Conservation (phyloP, 1,140 invertebrate genomes). For the Cephus cinctus region DNA sequence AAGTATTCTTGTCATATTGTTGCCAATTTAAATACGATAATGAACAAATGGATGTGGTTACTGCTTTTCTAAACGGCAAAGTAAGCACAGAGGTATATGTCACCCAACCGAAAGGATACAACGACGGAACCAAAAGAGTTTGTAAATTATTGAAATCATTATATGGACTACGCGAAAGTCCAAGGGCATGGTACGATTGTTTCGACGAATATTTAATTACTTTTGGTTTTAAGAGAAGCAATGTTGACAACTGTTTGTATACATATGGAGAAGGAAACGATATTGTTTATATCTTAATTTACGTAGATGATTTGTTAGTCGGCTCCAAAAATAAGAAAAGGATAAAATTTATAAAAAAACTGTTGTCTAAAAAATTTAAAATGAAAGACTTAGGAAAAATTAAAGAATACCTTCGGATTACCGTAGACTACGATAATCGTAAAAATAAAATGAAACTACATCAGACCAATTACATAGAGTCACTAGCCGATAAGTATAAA, state of each 20-base stretch:
- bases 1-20: slow-evolving; percentile 6
- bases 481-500: too few species aligned
- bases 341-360: slow-evolving; percentile 8
- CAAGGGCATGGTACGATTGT: too few species aligned
- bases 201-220: too few species aligned
- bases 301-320: too few species aligned
- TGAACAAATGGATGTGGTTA: slow-evolving; percentile 36
- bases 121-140: slow-evolving; percentile 16
- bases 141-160: slow-evolving; percentile 28
- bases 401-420: too few species aligned
- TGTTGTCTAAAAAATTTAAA: slow-evolving; percentile 16
- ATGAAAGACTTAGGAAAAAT: too few species aligned
- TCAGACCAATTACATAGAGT: too few species aligned
- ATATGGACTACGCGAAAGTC: too few species aligned
- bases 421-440: slow-evolving; percentile 4
- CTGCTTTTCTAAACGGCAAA: too few species aligned
- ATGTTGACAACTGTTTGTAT: slow-evolving; percentile 29
- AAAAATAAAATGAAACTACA: too few species aligned
- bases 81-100: slow-evolving; percentile 40
- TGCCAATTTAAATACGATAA: slow-evolving; percentile 13
- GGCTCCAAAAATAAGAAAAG: slow-evolving; percentile 19
- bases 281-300: too few species aligned
- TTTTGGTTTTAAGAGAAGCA: slow-evolving; percentile 16
- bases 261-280: slow-evolving; percentile 11
- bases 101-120: slow-evolving; percentile 35